Evolutionary conservation across 1,140 invertebrate species (phyloP).

Genomic region (Cotesia glomerata): DNA sequence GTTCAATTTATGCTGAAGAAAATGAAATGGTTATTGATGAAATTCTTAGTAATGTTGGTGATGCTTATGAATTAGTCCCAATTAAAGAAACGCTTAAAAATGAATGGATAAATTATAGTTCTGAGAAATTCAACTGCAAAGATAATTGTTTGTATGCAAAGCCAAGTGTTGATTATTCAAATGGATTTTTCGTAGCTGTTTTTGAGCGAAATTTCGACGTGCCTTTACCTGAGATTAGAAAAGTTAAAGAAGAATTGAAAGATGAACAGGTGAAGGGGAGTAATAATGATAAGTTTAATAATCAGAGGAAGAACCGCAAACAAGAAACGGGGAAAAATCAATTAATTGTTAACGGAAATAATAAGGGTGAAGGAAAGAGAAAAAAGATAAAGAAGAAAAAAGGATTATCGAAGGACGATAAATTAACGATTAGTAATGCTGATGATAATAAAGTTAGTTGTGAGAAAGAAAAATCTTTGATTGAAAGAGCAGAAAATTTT

Average conservation of each 20-base stretch:
- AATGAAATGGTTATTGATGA: conserved; percentile 89
- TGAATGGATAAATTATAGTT: conserved; percentile 74
- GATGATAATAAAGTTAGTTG: no score
- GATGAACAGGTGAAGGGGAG: no score
- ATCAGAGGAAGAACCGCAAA: no score
- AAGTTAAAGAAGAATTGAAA: neutral
- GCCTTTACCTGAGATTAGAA: conserved; percentile 37
- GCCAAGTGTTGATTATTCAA: conserved; percentile 79
- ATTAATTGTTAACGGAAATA: no score
- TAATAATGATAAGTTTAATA: no score
- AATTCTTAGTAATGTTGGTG: conserved; percentile 64
- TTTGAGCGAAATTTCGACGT: conserved; percentile 70
- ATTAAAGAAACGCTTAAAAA: conserved; percentile 66
- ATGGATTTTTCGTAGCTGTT: conserved; percentile 93
- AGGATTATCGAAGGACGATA: neutral
- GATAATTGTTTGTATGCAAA: conserved; percentile 79
- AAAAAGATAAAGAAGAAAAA: conserved; percentile 3
- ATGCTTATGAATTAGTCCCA: conserved; percentile 70
- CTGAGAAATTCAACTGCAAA: conserved; percentile 68
- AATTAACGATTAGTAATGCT: no score
- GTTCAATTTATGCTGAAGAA: conserved; percentile 87
- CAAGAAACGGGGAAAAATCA: no score
- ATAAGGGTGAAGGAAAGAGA: neutral
- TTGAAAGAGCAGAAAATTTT: no score
- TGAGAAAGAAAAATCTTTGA: no score